phyloP scores from a whole-genome alignment of 2,797 vertebrate genomes.

The Sebastes goodei region DNA sequence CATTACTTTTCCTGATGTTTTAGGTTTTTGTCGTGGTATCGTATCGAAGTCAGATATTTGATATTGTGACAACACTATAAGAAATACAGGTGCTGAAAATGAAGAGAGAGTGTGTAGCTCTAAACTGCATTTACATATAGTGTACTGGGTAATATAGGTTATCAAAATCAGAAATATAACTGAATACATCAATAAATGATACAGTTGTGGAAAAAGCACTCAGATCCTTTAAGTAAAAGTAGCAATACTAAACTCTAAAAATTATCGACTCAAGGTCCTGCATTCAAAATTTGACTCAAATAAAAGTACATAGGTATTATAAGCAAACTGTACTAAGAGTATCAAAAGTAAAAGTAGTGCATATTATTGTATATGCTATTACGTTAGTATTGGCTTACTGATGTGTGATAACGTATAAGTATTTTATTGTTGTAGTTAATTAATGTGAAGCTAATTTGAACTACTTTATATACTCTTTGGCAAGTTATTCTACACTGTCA shows the following conservation, averaged over 20 bases:
- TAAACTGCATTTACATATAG: too few relatives aligned
- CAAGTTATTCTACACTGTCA: accelerated
- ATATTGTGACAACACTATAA: too few relatives aligned
- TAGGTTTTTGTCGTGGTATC: too few relatives aligned
- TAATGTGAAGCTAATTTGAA: accelerated
- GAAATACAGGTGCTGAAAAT: too few relatives aligned
- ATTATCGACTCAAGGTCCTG: not conserved
- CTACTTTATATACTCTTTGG: too few relatives aligned
- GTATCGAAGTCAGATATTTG: too few relatives aligned
- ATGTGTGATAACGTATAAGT: too few relatives aligned
- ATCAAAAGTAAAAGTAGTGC: not conserved
- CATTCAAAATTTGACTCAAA: not conserved
- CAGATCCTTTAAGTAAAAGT: not conserved
- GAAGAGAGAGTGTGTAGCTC: too few relatives aligned
- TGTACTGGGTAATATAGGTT: not conserved
- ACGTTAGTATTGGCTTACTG: too few relatives aligned
- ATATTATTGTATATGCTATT: too few relatives aligned
- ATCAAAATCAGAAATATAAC: not conserved
- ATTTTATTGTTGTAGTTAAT: too few relatives aligned
- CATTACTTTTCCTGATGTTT: too few relatives aligned
- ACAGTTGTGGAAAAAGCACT: not conserved
- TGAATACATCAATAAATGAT: not conserved
- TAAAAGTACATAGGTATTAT: not conserved
- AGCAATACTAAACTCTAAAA: not conserved
- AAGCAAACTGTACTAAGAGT: not conserved